Evolutionary conservation across 2,888 invertebrate species (phyloP).

Genomic region (Amblyjoppa fuscipennis): DNA sequence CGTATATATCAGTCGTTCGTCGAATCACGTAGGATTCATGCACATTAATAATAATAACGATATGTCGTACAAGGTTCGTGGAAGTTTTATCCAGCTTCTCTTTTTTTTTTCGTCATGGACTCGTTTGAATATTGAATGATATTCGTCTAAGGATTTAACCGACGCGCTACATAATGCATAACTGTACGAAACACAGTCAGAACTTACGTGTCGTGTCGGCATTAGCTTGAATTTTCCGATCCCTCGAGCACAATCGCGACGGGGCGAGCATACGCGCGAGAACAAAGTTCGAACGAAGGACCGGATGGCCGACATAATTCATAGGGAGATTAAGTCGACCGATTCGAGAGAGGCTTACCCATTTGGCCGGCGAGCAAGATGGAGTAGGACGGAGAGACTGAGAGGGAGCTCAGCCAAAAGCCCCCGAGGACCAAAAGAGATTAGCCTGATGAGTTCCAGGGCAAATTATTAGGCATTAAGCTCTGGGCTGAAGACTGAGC

Average conservation of each 20-base stretch:
- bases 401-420: constrained; percentile 39
- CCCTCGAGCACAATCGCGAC: background rate
- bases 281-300: constrained; percentile 26
- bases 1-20: constrained; percentile 5
- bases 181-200: background rate
- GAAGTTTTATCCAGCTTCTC: background rate
- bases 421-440: constrained; percentile 66
- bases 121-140: background rate
- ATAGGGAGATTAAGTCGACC: constrained; percentile 56
- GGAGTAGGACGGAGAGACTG: constrained; percentile 6
- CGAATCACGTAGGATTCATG: background rate
- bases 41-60: background rate
- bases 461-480: constrained; percentile 69
- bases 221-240: constrained; percentile 10
- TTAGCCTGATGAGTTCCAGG: constrained; percentile 70
- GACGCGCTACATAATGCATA: background rate
- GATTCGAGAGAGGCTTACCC: constrained; percentile 43
- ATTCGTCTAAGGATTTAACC: background rate
- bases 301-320: constrained; percentile 54
- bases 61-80: background rate
- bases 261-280: background rate
- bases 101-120: background rate
- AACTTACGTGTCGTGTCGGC: background rate
- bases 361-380: background rate
- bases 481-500: constrained; percentile 56